phyloP scores from a whole-genome alignment of 1,140 invertebrate species.

The Lepidotrigona ventralis region DNA sequence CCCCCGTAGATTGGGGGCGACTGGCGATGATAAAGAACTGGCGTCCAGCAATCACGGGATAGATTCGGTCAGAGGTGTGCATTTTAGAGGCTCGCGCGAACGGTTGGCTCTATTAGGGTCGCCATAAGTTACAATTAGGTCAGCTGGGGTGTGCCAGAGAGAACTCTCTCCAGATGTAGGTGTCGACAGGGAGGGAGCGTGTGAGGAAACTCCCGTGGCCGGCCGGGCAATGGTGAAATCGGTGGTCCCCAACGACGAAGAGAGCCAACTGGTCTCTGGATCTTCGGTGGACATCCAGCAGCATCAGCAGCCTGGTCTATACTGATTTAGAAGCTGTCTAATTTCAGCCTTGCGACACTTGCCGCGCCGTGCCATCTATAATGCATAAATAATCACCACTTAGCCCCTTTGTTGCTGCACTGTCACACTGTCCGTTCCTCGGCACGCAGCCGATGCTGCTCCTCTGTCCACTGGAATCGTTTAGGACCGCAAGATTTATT shows the following conservation, averaged over 20 bases:
- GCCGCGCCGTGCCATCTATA: slow-evolving; percentile 54
- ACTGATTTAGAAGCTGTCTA: slow-evolving; percentile 73
- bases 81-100: slow-evolving; percentile 50
- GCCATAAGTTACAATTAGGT: slow-evolving; percentile 78
- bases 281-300: slow-evolving; percentile 16
- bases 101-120: slow-evolving; percentile 68
- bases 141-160: slow-evolving; percentile 66
- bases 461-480: slow-evolving; percentile 66
- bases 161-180: slow-evolving; percentile 58
- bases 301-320: slow-evolving; percentile 59
- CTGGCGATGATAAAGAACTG: slow-evolving; percentile 20
- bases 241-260: slow-evolving; percentile 2
- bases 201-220: slow-evolving; percentile 38
- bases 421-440: slow-evolving; percentile 45
- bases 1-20: background rate
- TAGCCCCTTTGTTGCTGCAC: slow-evolving; percentile 70
- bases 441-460: slow-evolving; percentile 18
- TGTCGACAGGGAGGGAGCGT: slow-evolving; percentile 51
- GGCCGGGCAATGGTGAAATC: slow-evolving; percentile 38
- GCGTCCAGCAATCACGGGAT: slow-evolving; percentile 39
- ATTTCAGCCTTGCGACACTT: slow-evolving; percentile 64
- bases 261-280: background rate
- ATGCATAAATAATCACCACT: slow-evolving; percentile 77
- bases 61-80: slow-evolving; percentile 46
- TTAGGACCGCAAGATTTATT: slow-evolving; percentile 72